phyloP scores from a whole-genome alignment of 2,113 vertebrate genomes.

The Gymnogyps californianus region DNA sequence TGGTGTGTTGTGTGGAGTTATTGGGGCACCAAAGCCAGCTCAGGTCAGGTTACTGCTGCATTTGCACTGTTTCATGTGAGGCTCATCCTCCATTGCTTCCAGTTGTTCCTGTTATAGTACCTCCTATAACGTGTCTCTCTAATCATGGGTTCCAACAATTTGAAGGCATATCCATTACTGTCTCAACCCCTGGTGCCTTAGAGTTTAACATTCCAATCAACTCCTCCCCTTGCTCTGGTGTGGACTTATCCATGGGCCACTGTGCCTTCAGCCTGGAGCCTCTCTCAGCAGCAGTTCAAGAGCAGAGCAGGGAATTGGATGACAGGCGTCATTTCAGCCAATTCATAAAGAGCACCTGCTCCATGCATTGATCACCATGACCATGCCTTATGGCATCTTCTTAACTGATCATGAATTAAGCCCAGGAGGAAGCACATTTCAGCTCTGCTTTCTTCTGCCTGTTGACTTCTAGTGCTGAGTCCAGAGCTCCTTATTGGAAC shows the following conservation, averaged over 20 bases:
- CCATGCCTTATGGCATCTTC: background rate
- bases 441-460: background rate
- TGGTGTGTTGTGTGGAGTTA: background rate
- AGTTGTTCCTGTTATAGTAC: background rate
- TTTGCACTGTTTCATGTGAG: background rate
- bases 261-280: background rate
- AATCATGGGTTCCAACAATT: background rate
- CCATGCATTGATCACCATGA: background rate
- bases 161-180: background rate
- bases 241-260: background rate
- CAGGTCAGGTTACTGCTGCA: background rate
- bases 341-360: background rate
- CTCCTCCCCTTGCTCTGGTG: background rate
- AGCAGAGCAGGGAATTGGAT: background rate
- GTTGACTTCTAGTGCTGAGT: background rate
- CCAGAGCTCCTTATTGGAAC: background rate
- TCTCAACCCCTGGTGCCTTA: background rate
- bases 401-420: background rate
- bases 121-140: background rate
- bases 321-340: background rate
- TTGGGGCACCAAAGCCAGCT: background rate
- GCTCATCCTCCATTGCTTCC: background rate
- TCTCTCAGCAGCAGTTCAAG: background rate
- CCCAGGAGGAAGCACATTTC: background rate
- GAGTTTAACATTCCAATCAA: background rate